These are phyloP conservation scores for Onychostruthus taczanowskii DNA, from an alignment of 2,113 vertebrate species.

Conservation along the genomic window DNA sequence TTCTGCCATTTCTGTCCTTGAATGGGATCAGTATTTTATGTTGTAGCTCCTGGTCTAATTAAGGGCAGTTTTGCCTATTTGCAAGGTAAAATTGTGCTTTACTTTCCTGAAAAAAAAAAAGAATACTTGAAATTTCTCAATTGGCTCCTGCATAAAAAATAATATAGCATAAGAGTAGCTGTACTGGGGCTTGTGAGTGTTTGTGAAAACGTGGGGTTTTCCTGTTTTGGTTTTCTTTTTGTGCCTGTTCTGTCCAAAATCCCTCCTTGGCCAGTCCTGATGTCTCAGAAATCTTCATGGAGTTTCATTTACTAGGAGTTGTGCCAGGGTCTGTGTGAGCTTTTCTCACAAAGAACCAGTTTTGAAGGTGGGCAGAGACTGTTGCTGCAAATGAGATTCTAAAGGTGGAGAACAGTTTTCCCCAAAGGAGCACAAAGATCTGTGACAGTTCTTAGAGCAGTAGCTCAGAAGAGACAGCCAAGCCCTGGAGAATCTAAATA, in stretches of 20 bases:
- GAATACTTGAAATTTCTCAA: neutral
- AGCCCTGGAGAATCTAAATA: neutral
- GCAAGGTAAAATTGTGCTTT: neutral
- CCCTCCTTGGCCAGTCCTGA: neutral
- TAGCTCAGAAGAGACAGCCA: neutral
- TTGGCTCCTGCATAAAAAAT: neutral
- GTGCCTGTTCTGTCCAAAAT: neutral
- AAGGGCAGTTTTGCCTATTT: neutral
- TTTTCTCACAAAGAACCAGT: neutral
- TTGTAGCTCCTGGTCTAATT: neutral
- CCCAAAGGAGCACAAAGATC: neutral
- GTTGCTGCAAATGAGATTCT: neutral
- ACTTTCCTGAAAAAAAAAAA: neutral
- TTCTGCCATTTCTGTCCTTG: neutral
- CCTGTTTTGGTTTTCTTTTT: neutral
- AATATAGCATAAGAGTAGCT: neutral
- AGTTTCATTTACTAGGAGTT: neutral
- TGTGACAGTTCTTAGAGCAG: neutral
- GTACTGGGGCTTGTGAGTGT: neutral
- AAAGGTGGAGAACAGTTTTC: neutral
- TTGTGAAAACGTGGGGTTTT: neutral
- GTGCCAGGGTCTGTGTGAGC: neutral
- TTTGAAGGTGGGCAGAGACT: neutral
- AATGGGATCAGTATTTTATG: neutral
- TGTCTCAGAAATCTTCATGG: neutral